Percentiles rank a stretch among this genome's conserved stretches.
phyloP scores from a whole-genome alignment of 2,888 invertebrate genomes.

The Hetaerina titia region DNA sequence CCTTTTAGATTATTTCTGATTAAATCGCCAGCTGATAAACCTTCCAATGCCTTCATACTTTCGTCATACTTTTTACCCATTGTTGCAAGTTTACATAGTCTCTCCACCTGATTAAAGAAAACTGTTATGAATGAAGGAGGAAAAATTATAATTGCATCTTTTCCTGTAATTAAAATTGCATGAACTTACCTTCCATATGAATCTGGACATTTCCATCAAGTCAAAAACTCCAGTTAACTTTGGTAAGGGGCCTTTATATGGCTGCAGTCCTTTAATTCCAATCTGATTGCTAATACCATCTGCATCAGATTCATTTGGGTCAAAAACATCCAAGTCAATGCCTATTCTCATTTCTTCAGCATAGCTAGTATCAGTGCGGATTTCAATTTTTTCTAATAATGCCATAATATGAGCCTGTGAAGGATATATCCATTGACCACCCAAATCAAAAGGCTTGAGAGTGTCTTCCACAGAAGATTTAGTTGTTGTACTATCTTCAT shows the following conservation, averaged over 20 bases:
- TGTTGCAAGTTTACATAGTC: neutral
- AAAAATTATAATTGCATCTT: neutral
- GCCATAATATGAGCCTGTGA: constrained; percentile 48
- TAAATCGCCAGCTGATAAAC: constrained; percentile 42
- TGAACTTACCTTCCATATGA: constrained; percentile 44
- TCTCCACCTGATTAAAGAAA: constrained; percentile 37
- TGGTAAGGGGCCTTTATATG: constrained; percentile 37
- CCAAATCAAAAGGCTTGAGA: constrained; percentile 41
- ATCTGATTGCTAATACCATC: neutral
- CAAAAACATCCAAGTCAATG: constrained; percentile 35
- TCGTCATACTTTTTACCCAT: neutral
- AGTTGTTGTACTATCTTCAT: neutral
- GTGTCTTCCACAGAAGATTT: neutral
- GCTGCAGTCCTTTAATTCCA: constrained; percentile 25
- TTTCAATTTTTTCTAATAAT: neutral
- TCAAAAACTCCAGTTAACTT: constrained; percentile 31
- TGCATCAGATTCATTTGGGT: neutral
- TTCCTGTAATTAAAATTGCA: neutral
- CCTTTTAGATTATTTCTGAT: constrained; percentile 26
- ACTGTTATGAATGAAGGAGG: neutral
- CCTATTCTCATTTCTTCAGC: constrained; percentile 30
- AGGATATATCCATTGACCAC: constrained; percentile 48
- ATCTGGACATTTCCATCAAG: constrained; percentile 8
- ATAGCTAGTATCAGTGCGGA: neutral
- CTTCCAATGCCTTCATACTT: constrained; percentile 23